Conservation (phyloP, 2,113 vertebrate species). For the Hymenochirus boettgeri region DNA sequence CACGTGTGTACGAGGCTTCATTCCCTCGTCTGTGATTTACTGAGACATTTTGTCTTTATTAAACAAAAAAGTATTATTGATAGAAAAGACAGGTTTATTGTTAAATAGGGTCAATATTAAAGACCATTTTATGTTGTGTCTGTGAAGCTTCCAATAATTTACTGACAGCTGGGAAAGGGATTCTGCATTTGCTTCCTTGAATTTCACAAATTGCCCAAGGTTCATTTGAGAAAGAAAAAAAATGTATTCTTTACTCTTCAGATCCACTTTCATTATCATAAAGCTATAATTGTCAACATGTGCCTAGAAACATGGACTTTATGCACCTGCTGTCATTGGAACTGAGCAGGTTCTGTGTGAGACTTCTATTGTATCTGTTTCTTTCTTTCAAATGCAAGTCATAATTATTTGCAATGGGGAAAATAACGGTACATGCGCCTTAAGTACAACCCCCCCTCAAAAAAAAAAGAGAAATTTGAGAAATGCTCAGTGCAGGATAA, state of each 20-base stretch:
- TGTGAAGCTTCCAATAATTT: neutral
- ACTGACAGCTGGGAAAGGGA: neutral
- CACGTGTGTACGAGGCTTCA: no score
- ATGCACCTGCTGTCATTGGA: slow-evolving; percentile 51
- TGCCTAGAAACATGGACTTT: slow-evolving; percentile 54
- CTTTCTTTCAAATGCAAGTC: slow-evolving; percentile 59
- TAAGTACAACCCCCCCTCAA: no score
- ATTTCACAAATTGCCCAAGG: slow-evolving; percentile 31
- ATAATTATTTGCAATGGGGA: slow-evolving; percentile 62
- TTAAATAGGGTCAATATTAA: no score
- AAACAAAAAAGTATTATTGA: no score
- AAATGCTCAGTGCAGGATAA: no score
- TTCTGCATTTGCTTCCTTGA: slow-evolving; percentile 19
- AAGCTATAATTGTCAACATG: slow-evolving; percentile 52
- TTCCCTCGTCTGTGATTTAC: no score
- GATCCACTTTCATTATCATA: slow-evolving; percentile 45
- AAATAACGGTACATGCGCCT: slow-evolving; percentile 60
- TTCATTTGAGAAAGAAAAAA: slow-evolving; percentile 33
- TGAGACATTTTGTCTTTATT: no score
- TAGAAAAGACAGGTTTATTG: no score
- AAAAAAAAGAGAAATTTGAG: no score
- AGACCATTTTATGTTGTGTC: neutral
- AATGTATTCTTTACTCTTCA: slow-evolving; percentile 38
- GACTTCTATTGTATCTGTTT: slow-evolving; percentile 53
- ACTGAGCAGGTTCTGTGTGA: slow-evolving; percentile 51